Evolutionary conservation across 2,113 vertebrate genomes (phyloP).

Genomic region (Tupaia chinensis): DNA sequence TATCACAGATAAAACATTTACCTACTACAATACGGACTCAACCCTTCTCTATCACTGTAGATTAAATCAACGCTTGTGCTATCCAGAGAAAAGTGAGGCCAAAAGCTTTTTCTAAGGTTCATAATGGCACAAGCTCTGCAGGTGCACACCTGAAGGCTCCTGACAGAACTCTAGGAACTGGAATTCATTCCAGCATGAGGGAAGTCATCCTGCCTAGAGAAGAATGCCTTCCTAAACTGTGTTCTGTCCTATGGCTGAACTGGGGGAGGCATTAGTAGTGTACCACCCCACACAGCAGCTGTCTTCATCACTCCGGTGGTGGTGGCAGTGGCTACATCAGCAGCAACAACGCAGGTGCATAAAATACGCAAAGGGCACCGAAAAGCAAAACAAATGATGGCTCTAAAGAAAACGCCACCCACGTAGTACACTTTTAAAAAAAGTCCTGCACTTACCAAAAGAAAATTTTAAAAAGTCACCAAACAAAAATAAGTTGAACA

Average conservation of each 20-base stretch:
- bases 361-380: not conserved
- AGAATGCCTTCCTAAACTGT: not conserved
- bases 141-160: not conserved
- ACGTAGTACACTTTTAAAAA: not conserved
- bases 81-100: slow-evolving; percentile 28
- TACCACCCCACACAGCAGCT: slow-evolving; percentile 3
- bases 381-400: slow-evolving; percentile 41
- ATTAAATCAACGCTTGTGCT: not conserved
- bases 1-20: slow-evolving; percentile 45
- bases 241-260: not conserved
- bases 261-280: not conserved
- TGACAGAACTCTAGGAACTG: not conserved
- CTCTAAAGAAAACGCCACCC: slow-evolving; percentile 57
- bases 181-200: not conserved
- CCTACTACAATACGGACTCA: not conserved
- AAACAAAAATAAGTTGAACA: slow-evolving; percentile 24
- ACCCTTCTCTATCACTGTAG: not conserved
- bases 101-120: slow-evolving; percentile 35
- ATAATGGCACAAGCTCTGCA: not conserved
- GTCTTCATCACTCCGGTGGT: not conserved
- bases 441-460: not conserved
- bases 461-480: not conserved
- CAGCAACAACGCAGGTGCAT: not conserved
- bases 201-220: not conserved
- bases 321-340: not conserved